Conservation (phyloP, 2,113 vertebrate species). For the Galemys pyrenaicus region DNA sequence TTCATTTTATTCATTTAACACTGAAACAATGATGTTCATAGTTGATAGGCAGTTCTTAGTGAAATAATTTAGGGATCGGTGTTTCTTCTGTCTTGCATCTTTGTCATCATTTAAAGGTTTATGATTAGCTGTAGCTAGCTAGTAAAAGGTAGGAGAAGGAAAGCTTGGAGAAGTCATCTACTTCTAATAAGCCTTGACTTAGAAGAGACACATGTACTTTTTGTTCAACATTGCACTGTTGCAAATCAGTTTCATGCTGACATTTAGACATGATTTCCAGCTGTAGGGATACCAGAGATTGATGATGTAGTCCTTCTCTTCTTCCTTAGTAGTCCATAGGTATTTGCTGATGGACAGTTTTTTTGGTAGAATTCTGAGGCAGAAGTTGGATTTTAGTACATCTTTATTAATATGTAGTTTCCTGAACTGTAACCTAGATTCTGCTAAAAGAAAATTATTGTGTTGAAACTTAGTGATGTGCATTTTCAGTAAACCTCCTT, state of each 20-base stretch:
- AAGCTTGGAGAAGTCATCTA: neutral
- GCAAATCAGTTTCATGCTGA: neutral
- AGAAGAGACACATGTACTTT: neutral
- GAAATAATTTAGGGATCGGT: neutral
- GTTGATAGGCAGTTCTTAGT: neutral
- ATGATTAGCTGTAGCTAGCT: neutral
- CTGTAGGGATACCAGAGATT: neutral
- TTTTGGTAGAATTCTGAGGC: neutral
- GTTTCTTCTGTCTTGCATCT: neutral
- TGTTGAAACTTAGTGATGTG: neutral
- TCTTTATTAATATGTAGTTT: neutral
- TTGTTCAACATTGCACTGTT: neutral
- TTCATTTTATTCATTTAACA: slow-evolving; percentile 44
- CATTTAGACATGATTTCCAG: neutral
- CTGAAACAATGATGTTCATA: neutral
- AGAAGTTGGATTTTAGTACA: slow-evolving; percentile 21
- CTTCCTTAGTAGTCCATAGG: neutral
- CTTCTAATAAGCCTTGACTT: neutral
- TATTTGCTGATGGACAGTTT: neutral
- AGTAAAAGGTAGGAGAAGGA: neutral
- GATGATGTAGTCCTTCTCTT: neutral
- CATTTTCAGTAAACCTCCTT: neutral
- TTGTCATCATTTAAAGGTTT: neutral
- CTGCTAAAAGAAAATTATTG: neutral
- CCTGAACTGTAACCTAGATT: neutral